Conservation (phyloP, 2,113 vertebrate genomes). For the Burhinus bistriatus region DNA sequence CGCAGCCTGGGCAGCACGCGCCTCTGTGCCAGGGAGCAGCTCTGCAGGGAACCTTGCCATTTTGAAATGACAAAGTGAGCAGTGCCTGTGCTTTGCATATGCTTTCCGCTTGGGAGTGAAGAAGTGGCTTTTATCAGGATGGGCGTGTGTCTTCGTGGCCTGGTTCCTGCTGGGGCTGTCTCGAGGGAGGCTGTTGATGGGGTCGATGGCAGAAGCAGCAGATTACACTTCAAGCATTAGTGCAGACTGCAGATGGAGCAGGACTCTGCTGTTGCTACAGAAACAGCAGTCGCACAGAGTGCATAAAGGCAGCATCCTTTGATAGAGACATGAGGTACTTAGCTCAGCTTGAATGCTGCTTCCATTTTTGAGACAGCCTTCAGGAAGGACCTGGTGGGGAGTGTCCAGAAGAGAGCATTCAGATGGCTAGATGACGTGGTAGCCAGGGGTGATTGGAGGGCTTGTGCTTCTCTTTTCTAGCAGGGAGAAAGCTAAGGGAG, state of each 20-base stretch:
- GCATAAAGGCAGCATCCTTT: neutral
- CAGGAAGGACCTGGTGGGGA: neutral
- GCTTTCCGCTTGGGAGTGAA: neutral
- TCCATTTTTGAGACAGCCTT: neutral
- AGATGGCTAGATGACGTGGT: accelerated
- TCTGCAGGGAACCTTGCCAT: neutral
- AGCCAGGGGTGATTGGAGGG: neutral
- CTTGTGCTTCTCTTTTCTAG: neutral
- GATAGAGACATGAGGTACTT: neutral
- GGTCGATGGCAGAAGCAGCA: neutral
- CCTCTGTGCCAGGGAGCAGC: neutral
- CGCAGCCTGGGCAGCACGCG: neutral
- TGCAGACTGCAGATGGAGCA: neutral
- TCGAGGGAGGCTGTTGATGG: neutral
- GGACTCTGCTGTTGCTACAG: neutral
- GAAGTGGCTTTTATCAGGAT: neutral
- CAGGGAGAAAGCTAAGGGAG: neutral
- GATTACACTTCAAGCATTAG: neutral
- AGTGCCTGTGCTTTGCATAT: neutral
- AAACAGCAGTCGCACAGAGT: neutral
- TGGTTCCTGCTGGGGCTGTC: neutral
- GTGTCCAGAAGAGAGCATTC: neutral
- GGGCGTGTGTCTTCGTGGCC: neutral
- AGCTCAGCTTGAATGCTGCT: neutral
- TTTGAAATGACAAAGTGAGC: neutral